These are phyloP conservation scores for Neostethus bicornis DNA, from an alignment of 2,797 vertebrate species.

Conservation along the genomic window DNA sequence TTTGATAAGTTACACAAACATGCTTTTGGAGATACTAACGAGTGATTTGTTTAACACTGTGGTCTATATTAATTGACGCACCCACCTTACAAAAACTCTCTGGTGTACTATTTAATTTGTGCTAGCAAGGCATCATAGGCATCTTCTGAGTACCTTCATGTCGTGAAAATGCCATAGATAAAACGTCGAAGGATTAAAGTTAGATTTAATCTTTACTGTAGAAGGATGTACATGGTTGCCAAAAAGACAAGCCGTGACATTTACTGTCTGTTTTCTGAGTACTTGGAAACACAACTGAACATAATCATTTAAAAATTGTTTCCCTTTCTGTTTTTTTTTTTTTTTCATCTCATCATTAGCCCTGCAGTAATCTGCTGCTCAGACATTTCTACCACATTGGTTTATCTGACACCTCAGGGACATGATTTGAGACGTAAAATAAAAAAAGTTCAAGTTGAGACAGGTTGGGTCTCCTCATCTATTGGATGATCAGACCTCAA, in stretches of 20 bases:
- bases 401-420: conserved; percentile 6
- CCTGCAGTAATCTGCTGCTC: conserved; percentile 15
- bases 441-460: conserved; percentile 21
- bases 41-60: conserved; percentile 7
- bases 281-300: not conserved
- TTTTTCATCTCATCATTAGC: not conserved
- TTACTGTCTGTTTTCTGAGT: not conserved
- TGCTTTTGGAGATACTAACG: not conserved
- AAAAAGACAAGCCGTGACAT: not conserved
- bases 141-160: no score
- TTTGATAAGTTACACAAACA: not conserved
- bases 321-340: not conserved
- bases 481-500: conserved; percentile 6
- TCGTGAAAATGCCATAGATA: no score
- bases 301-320: not conserved
- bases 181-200: no score
- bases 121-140: no score
- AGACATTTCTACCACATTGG: conserved; percentile 1
- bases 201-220: not conserved
- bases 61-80: no score
- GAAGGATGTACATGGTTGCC: not conserved
- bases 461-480: conserved; percentile 15
- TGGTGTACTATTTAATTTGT: no score
- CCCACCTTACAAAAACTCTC: no score
- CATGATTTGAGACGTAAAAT: conserved; percentile 19